Conservation (phyloP, 2,888 invertebrate genomes). For the Ctenicera cuprea region DNA sequence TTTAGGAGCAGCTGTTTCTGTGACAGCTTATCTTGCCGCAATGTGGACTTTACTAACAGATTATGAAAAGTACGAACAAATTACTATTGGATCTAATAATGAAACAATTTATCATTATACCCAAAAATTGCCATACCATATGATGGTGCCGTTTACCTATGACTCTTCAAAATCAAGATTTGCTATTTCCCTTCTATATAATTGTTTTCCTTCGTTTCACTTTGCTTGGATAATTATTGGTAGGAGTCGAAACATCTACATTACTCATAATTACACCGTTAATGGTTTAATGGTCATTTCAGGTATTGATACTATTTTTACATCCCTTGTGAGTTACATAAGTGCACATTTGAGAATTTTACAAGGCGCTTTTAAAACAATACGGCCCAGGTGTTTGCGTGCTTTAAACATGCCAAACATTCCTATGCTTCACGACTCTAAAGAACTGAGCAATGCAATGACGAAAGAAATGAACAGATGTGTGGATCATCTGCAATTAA, state of each 20-base stretch:
- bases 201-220: conserved; percentile 47
- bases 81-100: conserved; percentile 12
- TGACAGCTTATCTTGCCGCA: conserved; percentile 32
- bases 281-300: conserved; percentile 34
- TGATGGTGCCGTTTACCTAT: conserved; percentile 51
- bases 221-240: conserved; percentile 50
- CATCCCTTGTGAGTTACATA: conserved; percentile 56
- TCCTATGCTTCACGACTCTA: conserved; percentile 46
- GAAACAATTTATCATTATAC: conserved; percentile 49
- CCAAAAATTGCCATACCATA: conserved; percentile 55
- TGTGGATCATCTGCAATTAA: conserved; percentile 58
- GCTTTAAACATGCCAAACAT: conserved; percentile 44
- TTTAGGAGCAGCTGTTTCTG: conserved; percentile 27
- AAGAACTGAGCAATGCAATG: conserved; percentile 56
- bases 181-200: conserved; percentile 45
- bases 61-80: conserved; percentile 31
- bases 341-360: conserved; percentile 59
- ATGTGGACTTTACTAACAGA: conserved; percentile 29
- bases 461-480: conserved; percentile 58
- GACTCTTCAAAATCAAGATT: conserved; percentile 45
- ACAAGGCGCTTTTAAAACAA: conserved; percentile 60
- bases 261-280: background rate
- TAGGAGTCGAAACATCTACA: background rate
- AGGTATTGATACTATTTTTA: conserved; percentile 61
- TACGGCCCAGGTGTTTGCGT: conserved; percentile 57